Evolutionary conservation across 2,888 invertebrate genomes (phyloP).

Genomic region (Leptura quadrifasciata): DNA sequence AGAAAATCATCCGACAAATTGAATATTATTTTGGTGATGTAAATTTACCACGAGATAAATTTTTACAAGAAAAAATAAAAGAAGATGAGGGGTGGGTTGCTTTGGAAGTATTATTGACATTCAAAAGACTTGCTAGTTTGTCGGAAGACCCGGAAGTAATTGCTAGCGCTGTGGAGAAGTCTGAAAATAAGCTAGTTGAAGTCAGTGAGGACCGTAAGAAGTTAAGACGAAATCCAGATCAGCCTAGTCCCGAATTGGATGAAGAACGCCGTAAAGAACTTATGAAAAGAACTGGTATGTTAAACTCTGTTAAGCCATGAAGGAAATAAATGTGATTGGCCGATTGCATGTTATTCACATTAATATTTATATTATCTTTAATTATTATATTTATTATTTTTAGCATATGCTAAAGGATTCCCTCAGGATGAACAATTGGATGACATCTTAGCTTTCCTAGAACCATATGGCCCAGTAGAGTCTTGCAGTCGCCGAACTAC

Average conservation of each 20-base stretch:
- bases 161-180: slow-evolving; percentile 83
- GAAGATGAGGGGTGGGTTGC: slow-evolving; percentile 95
- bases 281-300: slow-evolving; percentile 79
- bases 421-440: slow-evolving; percentile 81
- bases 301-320: background rate
- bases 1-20: slow-evolving; percentile 81
- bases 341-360: background rate
- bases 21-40: slow-evolving; percentile 88
- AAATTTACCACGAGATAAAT: slow-evolving; percentile 94
- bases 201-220: slow-evolving; percentile 78
- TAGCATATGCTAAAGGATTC: slow-evolving; percentile 91
- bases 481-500: slow-evolving; percentile 80
- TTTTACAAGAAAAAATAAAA: slow-evolving; percentile 89
- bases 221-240: slow-evolving; percentile 83
- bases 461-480: slow-evolving; percentile 78
- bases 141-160: slow-evolving; percentile 83
- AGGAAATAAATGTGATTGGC: background rate
- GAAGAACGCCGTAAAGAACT: slow-evolving; percentile 89
- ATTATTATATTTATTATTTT: slow-evolving; percentile 22
- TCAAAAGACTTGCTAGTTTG: slow-evolving; percentile 88
- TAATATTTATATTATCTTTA: background rate
- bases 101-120: slow-evolving; percentile 87
- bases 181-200: slow-evolving; percentile 83
- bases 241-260: slow-evolving; percentile 89
- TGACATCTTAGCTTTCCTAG: slow-evolving; percentile 84